These are phyloP conservation scores for Orthonyx spaldingii DNA, from an alignment of 2,113 vertebrate genomes.

Conservation along the genomic window DNA sequence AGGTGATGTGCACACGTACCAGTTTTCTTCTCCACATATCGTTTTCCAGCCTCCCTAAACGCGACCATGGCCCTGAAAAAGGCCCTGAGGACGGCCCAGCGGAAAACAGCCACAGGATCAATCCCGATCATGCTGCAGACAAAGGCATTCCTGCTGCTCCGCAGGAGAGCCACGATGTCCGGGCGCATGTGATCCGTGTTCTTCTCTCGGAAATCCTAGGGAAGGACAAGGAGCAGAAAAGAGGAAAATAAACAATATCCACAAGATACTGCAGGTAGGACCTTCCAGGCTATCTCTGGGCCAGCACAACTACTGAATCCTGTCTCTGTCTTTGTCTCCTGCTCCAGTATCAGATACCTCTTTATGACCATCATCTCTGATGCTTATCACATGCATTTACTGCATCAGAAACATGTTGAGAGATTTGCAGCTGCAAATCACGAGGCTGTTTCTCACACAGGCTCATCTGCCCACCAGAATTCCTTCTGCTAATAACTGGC, in stretches of 20 bases:
- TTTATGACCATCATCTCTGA: not conserved
- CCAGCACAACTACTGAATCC: not conserved
- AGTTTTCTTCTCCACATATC: slow-evolving; percentile 80
- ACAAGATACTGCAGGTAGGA: rapidly evolving
- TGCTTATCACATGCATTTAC: rapidly evolving
- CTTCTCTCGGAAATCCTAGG: slow-evolving; percentile 96
- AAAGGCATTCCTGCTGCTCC: slow-evolving; percentile 93
- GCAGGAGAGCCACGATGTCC: slow-evolving; percentile 91
- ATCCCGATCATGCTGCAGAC: slow-evolving; percentile 93
- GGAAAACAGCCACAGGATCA: slow-evolving; percentile 91
- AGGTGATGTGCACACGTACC: slow-evolving; percentile 72
- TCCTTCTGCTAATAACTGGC: not conserved
- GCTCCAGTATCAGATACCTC: rapidly evolving
- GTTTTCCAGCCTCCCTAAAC: slow-evolving; percentile 89
- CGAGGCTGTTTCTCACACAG: not conserved
- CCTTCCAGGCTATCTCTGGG: not conserved
- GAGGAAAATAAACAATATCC: not conserved
- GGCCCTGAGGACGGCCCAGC: slow-evolving; percentile 92
- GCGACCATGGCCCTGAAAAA: slow-evolving; percentile 93
- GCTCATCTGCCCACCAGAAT: not conserved
- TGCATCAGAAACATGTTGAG: not conserved
- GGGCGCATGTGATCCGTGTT: slow-evolving; percentile 98
- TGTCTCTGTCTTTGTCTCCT: not conserved
- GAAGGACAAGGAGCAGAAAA: not conserved
- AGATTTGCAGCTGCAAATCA: not conserved